phyloP scores from a whole-genome alignment of 2,888 invertebrate genomes.

The Leptopilina syphax region DNA sequence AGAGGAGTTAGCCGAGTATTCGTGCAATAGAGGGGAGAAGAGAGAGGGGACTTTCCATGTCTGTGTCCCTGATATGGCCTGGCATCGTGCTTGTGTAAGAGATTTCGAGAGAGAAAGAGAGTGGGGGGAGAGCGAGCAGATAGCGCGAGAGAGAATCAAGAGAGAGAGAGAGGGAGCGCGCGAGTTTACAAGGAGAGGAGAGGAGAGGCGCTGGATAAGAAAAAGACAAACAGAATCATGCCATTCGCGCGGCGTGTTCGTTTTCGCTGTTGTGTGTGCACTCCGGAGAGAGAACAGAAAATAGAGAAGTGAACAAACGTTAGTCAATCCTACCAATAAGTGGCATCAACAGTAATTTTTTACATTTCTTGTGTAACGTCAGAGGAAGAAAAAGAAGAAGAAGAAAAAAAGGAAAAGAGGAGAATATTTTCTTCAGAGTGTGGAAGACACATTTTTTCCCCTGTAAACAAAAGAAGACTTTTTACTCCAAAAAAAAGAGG shows the following conservation, averaged over 20 bases:
- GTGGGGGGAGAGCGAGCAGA: background rate
- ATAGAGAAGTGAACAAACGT: constrained; percentile 21
- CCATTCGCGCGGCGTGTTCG: constrained; percentile 23
- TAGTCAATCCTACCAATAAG: constrained; percentile 9
- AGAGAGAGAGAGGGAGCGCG: background rate
- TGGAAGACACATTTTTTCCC: too few species aligned
- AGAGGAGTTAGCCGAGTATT: constrained; percentile 17
- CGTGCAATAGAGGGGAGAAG: background rate
- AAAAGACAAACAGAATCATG: constrained; percentile 20
- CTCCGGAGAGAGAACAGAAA: constrained; percentile 18
- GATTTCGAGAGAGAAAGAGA: background rate
- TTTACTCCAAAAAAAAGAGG: background rate
- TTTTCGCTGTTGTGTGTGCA: constrained; percentile 29
- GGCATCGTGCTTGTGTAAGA: background rate
- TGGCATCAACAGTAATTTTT: background rate
- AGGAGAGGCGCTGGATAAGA: constrained; percentile 9
- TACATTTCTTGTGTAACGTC: constrained; percentile 6
- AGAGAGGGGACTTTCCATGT: background rate
- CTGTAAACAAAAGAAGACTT: background rate
- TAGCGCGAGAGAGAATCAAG: constrained; percentile 1
- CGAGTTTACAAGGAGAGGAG: background rate
- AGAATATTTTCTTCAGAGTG: too few species aligned
- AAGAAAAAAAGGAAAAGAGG: background rate
- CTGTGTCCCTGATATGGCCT: background rate
- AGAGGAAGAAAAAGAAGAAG: background rate